These are phyloP conservation scores for Drosophila nigromelanica DNA, from an alignment of 1,140 invertebrate genomes.

Conservation along the genomic window DNA sequence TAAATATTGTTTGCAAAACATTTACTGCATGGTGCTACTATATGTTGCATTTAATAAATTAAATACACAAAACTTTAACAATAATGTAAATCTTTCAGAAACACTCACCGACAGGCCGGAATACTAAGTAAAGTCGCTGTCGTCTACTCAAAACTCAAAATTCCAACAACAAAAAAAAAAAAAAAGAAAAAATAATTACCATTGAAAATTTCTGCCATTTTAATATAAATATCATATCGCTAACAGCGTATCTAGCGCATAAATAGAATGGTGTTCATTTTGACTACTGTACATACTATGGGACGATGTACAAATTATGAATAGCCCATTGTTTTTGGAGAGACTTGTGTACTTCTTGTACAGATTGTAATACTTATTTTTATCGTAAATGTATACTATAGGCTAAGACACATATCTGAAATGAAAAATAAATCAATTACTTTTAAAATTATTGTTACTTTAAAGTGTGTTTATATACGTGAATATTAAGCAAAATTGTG, in stretches of 20 bases:
- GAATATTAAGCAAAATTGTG: no score
- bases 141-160: slow-evolving; percentile 69
- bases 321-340: slow-evolving; percentile 51
- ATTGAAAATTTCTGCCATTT: slow-evolving; percentile 71
- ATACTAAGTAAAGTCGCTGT: slow-evolving; percentile 58
- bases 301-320: slow-evolving; percentile 50
- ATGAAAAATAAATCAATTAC: slow-evolving; percentile 59
- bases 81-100: slow-evolving; percentile 65
- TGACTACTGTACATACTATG: slow-evolving; percentile 45
- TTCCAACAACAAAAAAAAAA: slow-evolving; percentile 62
- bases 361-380: slow-evolving; percentile 46
- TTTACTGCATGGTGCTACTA: slow-evolving; percentile 49
- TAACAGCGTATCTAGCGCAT: slow-evolving; percentile 61
- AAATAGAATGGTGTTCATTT: slow-evolving; percentile 73
- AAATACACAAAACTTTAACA: slow-evolving; percentile 24
- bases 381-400: slow-evolving; percentile 67
- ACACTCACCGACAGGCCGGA: slow-evolving; percentile 60
- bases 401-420: slow-evolving; percentile 49
- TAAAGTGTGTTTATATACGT: not conserved
- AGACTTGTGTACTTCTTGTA: slow-evolving; percentile 49
- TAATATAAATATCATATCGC: slow-evolving; percentile 53
- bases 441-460: slow-evolving; percentile 18
- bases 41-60: not conserved
- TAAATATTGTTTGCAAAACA: slow-evolving; percentile 7
- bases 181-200: slow-evolving; percentile 44